These are phyloP conservation scores for Drosophila busckii DNA, from an alignment of 1,140 invertebrate species.

Conservation along the genomic window DNA sequence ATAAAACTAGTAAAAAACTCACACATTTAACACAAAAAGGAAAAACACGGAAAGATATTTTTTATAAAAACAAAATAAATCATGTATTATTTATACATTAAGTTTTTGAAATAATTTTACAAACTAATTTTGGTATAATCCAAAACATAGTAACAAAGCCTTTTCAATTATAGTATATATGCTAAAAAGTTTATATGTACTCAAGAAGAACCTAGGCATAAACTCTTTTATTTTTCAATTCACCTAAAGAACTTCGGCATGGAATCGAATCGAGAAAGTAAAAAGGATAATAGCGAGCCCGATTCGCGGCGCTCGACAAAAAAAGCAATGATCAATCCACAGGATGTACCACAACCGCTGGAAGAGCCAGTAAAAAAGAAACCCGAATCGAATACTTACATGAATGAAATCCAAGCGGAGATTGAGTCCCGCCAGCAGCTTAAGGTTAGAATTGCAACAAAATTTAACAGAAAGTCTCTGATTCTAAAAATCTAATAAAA, in stretches of 20 bases:
- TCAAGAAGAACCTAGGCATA: no score
- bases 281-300: background rate
- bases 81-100: background rate
- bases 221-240: no score
- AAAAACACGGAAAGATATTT: no score
- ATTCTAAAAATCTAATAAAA: no score
- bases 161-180: no score
- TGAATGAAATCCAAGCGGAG: slow-evolving; percentile 18
- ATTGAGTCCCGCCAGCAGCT: slow-evolving; percentile 37
- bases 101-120: background rate
- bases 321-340: slow-evolving; percentile 37
- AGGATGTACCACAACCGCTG: background rate
- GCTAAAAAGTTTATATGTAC: no score
- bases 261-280: background rate
- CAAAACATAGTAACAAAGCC: no score
- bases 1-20: no score
- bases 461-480: background rate
- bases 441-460: slow-evolving; percentile 15
- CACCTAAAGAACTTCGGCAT: no score
- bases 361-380: slow-evolving; percentile 1
- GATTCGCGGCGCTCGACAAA: slow-evolving; percentile 13
- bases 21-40: no score
- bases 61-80: no score
- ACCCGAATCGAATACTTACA: slow-evolving; percentile 21
- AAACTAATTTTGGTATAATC: no score